These are phyloP conservation scores for Corythaixoides concolor DNA, from an alignment of 2,113 vertebrate species.

Conservation along the genomic window DNA sequence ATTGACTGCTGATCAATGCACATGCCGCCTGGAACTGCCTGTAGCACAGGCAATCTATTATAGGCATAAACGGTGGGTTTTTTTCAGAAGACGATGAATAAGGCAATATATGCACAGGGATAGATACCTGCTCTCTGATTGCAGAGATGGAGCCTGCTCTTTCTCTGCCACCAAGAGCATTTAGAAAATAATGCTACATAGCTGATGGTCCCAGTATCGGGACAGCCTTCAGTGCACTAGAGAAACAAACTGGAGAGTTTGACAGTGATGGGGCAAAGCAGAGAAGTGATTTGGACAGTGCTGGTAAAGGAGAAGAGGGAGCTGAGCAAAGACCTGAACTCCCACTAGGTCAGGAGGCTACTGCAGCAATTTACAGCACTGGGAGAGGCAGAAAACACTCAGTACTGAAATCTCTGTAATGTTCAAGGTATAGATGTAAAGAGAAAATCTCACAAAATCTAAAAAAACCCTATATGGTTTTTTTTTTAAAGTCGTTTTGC, in stretches of 20 bases:
- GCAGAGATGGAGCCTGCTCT: not conserved
- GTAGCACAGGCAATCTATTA: fast-evolving
- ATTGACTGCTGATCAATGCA: not conserved
- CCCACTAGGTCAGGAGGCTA: not conserved
- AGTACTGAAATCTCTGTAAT: not conserved
- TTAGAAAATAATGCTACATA: not conserved
- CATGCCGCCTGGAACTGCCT: not conserved
- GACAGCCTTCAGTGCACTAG: not conserved
- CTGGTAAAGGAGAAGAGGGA: not conserved
- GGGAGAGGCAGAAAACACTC: not conserved
- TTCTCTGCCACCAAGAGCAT: not conserved
- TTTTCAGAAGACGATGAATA: not conserved
- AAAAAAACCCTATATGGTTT: not conserved
- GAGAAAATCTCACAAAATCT: not conserved
- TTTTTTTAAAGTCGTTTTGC: not conserved
- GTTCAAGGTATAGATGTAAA: not conserved
- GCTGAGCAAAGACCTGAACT: not conserved
- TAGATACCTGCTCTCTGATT: not conserved
- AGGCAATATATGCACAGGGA: not conserved
- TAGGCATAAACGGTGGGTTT: not conserved
- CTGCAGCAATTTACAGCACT: not conserved
- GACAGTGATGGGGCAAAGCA: not conserved
- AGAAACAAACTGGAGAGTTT: not conserved
- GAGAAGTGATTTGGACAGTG: not conserved
- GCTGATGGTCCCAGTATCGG: not conserved